Evolutionary conservation across 2,113 vertebrate genomes (phyloP).

Genomic region (Channa argus): DNA sequence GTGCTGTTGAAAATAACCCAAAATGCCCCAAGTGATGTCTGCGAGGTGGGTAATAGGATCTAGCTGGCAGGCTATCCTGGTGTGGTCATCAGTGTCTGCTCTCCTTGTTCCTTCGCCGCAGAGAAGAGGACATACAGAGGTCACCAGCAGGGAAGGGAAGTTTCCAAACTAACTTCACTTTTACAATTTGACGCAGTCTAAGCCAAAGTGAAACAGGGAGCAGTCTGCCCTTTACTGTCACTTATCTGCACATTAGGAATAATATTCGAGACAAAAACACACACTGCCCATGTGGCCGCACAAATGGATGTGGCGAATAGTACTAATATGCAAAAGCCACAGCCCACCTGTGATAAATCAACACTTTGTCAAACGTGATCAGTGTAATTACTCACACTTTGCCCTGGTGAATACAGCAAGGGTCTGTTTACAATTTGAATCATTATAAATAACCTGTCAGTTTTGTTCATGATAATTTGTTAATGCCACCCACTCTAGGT

Average conservation of each 20-base stretch:
- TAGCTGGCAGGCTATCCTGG: conserved; percentile 45
- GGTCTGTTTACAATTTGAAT: conserved; percentile 20
- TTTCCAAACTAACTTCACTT: conserved; percentile 33
- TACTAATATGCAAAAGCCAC: conserved; percentile 24
- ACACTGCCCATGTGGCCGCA: conserved; percentile 7
- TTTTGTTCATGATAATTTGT: conserved; percentile 60
- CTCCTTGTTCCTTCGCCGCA: conserved; percentile 37
- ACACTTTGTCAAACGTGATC: conserved; percentile 44
- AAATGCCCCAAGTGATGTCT: conserved; percentile 51
- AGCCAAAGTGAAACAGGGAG: not conserved
- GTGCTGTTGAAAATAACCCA: conserved; percentile 60
- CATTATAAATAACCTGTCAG: conserved; percentile 22
- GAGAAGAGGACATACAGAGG: conserved; percentile 54
- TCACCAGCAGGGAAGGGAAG: conserved; percentile 25
- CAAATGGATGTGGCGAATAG: conserved; percentile 21
- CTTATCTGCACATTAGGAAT: conserved; percentile 21
- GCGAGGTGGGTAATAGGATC: conserved; percentile 57
- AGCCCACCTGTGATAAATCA: conserved; percentile 47
- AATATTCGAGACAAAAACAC: conserved; percentile 11
- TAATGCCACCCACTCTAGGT: conserved; percentile 42
- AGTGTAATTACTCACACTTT: conserved; percentile 33
- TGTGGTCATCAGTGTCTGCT: conserved; percentile 54
- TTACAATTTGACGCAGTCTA: conserved; percentile 16
- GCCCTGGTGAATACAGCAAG: not conserved
- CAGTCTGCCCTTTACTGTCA: conserved; percentile 9